phyloP scores from a whole-genome alignment of 2,888 invertebrate genomes.

The Caenorhabditis sp. region DNA sequence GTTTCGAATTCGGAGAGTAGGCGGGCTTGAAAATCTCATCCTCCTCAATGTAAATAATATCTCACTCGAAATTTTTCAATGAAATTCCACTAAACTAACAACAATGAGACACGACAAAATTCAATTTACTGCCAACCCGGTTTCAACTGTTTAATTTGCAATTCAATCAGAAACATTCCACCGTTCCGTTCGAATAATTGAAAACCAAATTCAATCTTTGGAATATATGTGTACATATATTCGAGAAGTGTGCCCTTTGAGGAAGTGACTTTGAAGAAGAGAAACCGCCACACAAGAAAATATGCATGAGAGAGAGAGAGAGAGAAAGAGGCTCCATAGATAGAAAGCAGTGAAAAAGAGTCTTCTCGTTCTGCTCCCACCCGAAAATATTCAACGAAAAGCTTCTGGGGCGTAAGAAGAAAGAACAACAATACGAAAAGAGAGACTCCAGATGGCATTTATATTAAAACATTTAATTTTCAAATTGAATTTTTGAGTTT shows the following conservation, averaged over 20 bases:
- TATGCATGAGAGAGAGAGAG: slow-evolving; percentile 56
- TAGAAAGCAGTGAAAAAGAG: slow-evolving; percentile 23
- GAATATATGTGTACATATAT: neutral
- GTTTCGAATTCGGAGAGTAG: slow-evolving; percentile 26
- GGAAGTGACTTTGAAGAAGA: neutral
- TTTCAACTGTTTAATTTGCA: slow-evolving; percentile 14
- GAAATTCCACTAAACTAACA: slow-evolving; percentile 57
- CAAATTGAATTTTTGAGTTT: neutral
- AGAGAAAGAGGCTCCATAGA: slow-evolving; percentile 41
- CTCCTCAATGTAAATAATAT: slow-evolving; percentile 49
- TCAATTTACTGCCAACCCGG: slow-evolving; percentile 31
- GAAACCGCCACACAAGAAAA: slow-evolving; percentile 30
- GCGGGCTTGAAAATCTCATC: slow-evolving; percentile 38
- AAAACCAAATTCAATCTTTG: neutral
- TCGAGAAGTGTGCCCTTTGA: slow-evolving; percentile 6
- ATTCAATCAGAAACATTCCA: slow-evolving; percentile 17
- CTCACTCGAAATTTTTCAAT: slow-evolving; percentile 33
- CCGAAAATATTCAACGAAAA: slow-evolving; percentile 42
- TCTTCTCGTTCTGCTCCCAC: neutral
- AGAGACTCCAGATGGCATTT: slow-evolving; percentile 20
- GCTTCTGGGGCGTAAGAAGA: slow-evolving; percentile 16
- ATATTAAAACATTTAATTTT: neutral
- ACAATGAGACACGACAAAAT: slow-evolving; percentile 34
- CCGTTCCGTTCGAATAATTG: slow-evolving; percentile 14
- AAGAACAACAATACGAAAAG: slow-evolving; percentile 39